A percentile compares a stretch with the other conserved stretches of the same genome.
These are phyloP conservation scores for Noctua comes DNA, from an alignment of 2,888 invertebrate species.

Conservation along the genomic window DNA sequence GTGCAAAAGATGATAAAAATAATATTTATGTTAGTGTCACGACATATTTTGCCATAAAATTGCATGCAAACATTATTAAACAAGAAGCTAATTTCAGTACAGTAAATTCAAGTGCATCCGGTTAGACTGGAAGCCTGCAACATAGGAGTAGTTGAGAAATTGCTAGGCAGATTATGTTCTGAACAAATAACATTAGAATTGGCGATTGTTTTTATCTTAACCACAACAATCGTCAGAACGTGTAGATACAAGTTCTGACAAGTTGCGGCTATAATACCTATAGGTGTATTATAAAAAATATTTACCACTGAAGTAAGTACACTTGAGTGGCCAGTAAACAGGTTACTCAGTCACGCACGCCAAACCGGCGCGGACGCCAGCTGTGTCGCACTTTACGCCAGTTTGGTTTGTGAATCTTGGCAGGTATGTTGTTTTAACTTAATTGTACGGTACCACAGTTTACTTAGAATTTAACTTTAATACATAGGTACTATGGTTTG, in stretches of 20 bases:
- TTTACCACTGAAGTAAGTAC: not conserved
- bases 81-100: not conserved
- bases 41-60: too few species aligned
- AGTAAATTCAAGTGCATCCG: not conserved
- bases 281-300: not conserved
- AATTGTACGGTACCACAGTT: not conserved
- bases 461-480: not conserved
- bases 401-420: not conserved
- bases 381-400: not conserved
- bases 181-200: not conserved
- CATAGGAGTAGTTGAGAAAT: too few species aligned
- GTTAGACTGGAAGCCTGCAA: not conserved
- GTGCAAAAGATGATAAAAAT: too few species aligned
- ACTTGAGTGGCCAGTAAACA: not conserved
- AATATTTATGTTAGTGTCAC: too few species aligned
- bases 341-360: conserved; percentile 11
- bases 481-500: not conserved
- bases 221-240: not conserved
- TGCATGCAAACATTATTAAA: not conserved
- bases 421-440: conserved; percentile 14
- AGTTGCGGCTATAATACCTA: not conserved
- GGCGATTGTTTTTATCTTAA: not conserved
- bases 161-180: too few species aligned
- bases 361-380: not conserved
- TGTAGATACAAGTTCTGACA: not conserved